These are phyloP conservation scores for Drosophila athabasca DNA, from an alignment of 1,140 invertebrate genomes.

Conservation along the genomic window DNA sequence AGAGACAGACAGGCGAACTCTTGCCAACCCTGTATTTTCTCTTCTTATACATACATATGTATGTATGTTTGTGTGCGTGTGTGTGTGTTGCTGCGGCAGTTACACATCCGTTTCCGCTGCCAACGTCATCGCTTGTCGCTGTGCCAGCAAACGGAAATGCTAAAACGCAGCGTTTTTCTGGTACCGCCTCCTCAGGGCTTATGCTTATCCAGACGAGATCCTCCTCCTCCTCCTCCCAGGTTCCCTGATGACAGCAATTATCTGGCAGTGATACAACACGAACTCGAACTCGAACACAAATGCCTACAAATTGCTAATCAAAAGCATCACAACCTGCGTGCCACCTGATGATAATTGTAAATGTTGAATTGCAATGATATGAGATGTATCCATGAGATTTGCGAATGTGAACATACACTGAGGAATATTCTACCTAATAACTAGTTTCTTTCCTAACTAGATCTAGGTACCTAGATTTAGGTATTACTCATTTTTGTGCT, in stretches of 20 bases:
- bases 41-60: background rate
- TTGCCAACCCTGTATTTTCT: background rate
- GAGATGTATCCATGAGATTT: no score
- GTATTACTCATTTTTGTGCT: no score
- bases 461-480: no score
- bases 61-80: slow-evolving; percentile 3
- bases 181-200: slow-evolving; percentile 25
- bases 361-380: no score
- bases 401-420: no score
- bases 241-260: slow-evolving; percentile 73
- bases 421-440: no score
- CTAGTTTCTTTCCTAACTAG: no score
- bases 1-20: slow-evolving; percentile 22
- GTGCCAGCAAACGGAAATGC: slow-evolving; percentile 51
- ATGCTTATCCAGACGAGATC: slow-evolving; percentile 15
- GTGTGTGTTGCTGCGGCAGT: slow-evolving; percentile 57
- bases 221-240: background rate
- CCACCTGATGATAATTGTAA: no score
- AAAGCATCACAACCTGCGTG: slow-evolving; percentile 17
- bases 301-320: slow-evolving; percentile 58
- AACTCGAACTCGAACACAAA: slow-evolving; percentile 43
- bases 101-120: slow-evolving; percentile 78
- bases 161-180: slow-evolving; percentile 74
- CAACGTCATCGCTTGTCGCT: slow-evolving; percentile 9
- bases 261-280: slow-evolving; percentile 66